Base-by-base conservation (phyloP, 2,113 vertebrate genomes). In the Archocentrus centrarchus region DNA sequence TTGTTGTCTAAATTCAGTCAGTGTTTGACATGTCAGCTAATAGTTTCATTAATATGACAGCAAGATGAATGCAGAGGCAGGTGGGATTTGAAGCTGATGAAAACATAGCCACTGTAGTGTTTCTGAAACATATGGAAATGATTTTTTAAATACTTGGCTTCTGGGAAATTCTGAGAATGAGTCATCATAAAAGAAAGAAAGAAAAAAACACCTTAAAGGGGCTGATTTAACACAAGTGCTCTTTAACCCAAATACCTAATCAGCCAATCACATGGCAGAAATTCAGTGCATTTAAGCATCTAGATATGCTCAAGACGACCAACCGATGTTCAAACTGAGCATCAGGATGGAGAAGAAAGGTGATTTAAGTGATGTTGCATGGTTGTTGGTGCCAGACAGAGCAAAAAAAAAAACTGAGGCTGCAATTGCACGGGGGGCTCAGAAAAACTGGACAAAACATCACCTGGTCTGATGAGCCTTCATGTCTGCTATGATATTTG, bases 21-120 rank as follows among this genome's bases (percentile, higher is more conserved):
- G 61, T 57, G 77, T 86, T 83, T 79, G 59, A 58, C n/a, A 32
- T 18, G 17, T 44, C 24, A 47, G 64, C 66, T 79, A 84, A 79
- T 81, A 68, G 64, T 66, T 68, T 78, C 1, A 75, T 75, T 75
- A 57, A 66, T 17, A 39, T 50, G 64, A 75, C 13, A 55, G 53
- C 2, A 47, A 59, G 17, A 14, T 41, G n/a, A 6, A 55, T 8
- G 60, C 39, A 14, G 80, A 80, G 24, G 53, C 9, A 14, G 59
- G 53, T 4, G 5, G 57, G 75, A 75, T 39, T 27, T 59, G 22
- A 59, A 77, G 62, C 32, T 53, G 32, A 17, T 82, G 57, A 77
- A 61, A 86, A 53, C n/a, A 50, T n/a, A 3, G 20, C 11, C 64
- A 53, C 62, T 22, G 70, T n/a, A 37, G 55, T 62, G 15, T 32